Conservation (phyloP, 2,888 invertebrate species). For the Lagria hirta region DNA sequence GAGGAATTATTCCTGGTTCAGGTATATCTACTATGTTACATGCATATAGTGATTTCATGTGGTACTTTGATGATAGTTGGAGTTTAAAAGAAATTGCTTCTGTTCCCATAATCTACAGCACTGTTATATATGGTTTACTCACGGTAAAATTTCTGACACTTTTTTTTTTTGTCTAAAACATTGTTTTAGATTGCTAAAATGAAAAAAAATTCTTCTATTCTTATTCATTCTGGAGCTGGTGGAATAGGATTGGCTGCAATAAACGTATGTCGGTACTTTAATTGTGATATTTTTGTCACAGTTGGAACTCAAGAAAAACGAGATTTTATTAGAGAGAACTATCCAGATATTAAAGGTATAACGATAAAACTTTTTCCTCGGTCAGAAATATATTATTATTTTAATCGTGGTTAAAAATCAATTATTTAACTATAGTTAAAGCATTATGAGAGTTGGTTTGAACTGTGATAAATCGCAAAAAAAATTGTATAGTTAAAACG, state of each 20-base stretch:
- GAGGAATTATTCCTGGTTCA: slow-evolving; percentile 63
- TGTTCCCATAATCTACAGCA: slow-evolving; percentile 72
- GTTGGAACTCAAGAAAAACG: slow-evolving; percentile 68
- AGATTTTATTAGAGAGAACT: slow-evolving; percentile 60
- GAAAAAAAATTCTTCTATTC: slow-evolving; percentile 41
- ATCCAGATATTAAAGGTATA: slow-evolving; percentile 47
- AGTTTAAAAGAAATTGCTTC: slow-evolving; percentile 73
- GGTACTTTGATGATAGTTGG: slow-evolving; percentile 73
- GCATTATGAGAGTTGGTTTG: no score
- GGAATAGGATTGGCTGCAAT: slow-evolving; percentile 79
- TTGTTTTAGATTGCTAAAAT: no score
- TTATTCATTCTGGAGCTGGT: slow-evolving; percentile 64
- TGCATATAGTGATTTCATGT: slow-evolving; percentile 59
- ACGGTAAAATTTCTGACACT: slow-evolving; percentile 37
- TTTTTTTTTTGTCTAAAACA: no score
- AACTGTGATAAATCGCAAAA: no score
- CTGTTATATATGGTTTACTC: slow-evolving; percentile 56
- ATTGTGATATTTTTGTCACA: slow-evolving; percentile 68
- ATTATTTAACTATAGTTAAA: no score
- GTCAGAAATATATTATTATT: no score
- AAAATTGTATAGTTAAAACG: no score
- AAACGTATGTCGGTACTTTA: slow-evolving; percentile 62
- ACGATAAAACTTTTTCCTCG: no score
- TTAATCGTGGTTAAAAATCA: no score
- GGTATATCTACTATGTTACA: slow-evolving; percentile 65